A percentile compares a stretch with the other conserved stretches of the same genome.
phyloP scores from a whole-genome alignment of 2,797 vertebrate genomes.

The Coregonus sp. region DNA sequence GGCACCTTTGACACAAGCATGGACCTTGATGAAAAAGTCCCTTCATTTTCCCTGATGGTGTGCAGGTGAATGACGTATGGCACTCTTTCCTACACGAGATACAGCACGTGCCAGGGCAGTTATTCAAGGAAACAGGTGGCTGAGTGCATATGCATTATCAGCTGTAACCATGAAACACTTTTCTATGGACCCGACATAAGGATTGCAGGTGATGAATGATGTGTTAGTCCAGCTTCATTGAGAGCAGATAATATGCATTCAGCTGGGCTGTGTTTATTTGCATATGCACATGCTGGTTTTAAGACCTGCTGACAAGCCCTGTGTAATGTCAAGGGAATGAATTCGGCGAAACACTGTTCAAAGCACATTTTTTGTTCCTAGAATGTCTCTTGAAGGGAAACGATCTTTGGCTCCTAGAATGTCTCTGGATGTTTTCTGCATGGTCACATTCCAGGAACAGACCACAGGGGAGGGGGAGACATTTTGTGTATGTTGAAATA shows the following conservation, averaged over 20 bases:
- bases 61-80: slow-evolving; percentile 6
- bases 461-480: background rate
- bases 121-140: slow-evolving; percentile 27
- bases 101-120: background rate
- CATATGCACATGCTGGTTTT: slow-evolving; percentile 5
- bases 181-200: slow-evolving; percentile 15
- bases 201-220: slow-evolving; percentile 23
- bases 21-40: slow-evolving; percentile 6
- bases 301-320: background rate
- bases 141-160: slow-evolving; percentile 20
- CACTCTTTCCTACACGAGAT: background rate
- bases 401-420: background rate
- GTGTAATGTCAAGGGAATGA: background rate
- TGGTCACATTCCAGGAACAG: background rate
- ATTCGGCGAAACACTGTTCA: background rate
- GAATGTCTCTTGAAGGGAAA: background rate
- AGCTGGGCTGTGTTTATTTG: background rate
- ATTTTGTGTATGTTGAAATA: background rate
- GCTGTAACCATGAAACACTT: slow-evolving; percentile 10
- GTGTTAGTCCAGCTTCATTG: background rate
- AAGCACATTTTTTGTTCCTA: background rate
- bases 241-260: slow-evolving; percentile 9
- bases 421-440: background rate
- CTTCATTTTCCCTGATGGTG: background rate
- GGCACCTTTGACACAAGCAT: background rate